Percentiles rank a stretch among this genome's conserved stretches.
phyloP scores from a whole-genome alignment of 2,797 vertebrate genomes.

The Microctenopoma stevenorrisi region DNA sequence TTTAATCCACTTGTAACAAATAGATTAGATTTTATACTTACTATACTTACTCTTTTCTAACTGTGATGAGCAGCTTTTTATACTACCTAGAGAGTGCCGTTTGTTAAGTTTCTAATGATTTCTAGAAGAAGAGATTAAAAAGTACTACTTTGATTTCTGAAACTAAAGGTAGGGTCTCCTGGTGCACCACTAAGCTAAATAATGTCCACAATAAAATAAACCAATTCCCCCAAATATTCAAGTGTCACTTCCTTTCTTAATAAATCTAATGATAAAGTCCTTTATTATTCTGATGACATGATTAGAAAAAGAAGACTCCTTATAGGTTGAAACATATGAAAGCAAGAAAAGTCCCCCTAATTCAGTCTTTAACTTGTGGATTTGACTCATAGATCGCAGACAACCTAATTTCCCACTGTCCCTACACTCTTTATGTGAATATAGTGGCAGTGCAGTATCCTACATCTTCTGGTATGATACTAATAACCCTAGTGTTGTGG shows the following conservation, averaged over 20 bases:
- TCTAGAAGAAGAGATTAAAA: neutral
- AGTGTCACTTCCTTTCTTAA: neutral
- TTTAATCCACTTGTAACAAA: neutral
- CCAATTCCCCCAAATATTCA: neutral
- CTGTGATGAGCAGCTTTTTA: neutral
- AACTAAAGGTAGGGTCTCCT: constrained; percentile 1
- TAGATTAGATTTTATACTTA: neutral
- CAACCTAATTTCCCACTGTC: neutral
- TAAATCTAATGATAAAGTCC: neutral
- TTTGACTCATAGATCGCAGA: neutral
- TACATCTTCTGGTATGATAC: neutral
- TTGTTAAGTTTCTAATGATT: neutral
- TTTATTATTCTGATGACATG: neutral
- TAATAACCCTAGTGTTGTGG: neutral
- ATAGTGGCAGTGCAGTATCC: neutral
- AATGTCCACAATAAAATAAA: constrained; percentile 4
- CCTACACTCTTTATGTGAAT: too few relatives aligned
- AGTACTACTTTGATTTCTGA: neutral
- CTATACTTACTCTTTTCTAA: neutral
- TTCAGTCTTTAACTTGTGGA: too few relatives aligned
- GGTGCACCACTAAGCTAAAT: constrained; percentile 16
- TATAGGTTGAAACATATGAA: too few relatives aligned
- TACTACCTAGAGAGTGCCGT: neutral
- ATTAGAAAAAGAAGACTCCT: neutral
- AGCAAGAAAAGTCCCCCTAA: too few relatives aligned